A percentile compares a stretch with the other conserved stretches of the same genome.
Conservation (phyloP, 2,888 invertebrate genomes). For the Gymnoscelis rufifasciata region DNA sequence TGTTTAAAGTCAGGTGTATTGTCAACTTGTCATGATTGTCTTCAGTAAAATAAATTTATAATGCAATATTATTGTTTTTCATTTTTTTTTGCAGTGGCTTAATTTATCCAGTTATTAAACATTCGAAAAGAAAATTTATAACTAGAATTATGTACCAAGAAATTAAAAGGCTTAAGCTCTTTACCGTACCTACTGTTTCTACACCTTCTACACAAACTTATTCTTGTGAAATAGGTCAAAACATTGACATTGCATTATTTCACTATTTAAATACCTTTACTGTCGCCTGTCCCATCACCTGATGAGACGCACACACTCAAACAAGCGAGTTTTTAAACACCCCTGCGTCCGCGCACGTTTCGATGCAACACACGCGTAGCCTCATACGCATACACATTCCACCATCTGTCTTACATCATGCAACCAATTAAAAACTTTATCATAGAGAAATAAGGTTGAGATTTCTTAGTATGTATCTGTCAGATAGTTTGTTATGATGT, state of each 20-base stretch:
- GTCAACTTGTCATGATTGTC: too few relatives aligned
- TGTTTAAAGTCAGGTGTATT: too few relatives aligned
- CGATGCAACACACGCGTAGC: constrained; percentile 35
- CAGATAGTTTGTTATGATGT: constrained; percentile 6
- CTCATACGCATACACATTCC: constrained; percentile 7
- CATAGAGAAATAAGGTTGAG: neutral
- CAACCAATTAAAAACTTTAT: constrained; percentile 23
- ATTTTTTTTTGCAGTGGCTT: too few relatives aligned
- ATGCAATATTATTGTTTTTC: too few relatives aligned
- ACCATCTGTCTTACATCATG: constrained; percentile 5
- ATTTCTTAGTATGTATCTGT: neutral
- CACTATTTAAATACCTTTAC: too few relatives aligned
- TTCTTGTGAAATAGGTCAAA: neutral
- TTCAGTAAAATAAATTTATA: too few relatives aligned
- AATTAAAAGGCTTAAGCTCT: too few relatives aligned
- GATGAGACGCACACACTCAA: constrained; percentile 34
- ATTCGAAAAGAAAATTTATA: too few relatives aligned
- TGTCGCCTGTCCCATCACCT: neutral
- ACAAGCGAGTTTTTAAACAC: constrained; percentile 32
- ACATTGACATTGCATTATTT: neutral
- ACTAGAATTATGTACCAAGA: too few relatives aligned
- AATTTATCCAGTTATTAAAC: too few relatives aligned
- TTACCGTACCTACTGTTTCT: too few relatives aligned
- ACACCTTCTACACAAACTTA: too few relatives aligned
- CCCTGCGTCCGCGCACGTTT: constrained; percentile 40